Percentiles rank a stretch among this genome's conserved stretches.
Evolutionary conservation across 2,888 invertebrate species (phyloP).

Genomic region (Autographa gamma): DNA sequence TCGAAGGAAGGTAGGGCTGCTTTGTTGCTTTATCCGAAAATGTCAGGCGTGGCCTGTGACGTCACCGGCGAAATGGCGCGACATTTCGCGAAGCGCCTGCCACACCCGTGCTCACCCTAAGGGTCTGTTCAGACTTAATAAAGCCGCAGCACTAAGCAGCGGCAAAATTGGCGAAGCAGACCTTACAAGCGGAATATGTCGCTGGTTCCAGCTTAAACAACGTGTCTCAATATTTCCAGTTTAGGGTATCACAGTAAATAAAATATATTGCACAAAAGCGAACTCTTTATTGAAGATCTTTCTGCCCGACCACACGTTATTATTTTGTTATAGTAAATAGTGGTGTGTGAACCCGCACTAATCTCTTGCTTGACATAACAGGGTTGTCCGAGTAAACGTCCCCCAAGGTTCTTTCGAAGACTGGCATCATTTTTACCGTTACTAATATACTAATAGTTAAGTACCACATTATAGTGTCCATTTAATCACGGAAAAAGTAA

Average conservation of each 20-base stretch:
- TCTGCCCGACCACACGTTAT: background rate
- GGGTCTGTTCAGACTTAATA: constrained; percentile 1
- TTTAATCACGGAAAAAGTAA: constrained; percentile 51
- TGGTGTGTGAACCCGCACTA: constrained; percentile 41
- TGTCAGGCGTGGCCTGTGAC: constrained; percentile 87
- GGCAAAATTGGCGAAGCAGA: background rate
- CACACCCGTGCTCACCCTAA: constrained; percentile 83
- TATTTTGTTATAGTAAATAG: background rate
- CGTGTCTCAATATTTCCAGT: background rate
- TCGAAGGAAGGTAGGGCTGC: constrained; percentile 82
- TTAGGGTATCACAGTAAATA: background rate
- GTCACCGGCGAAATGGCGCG: constrained; percentile 86
- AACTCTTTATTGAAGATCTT: background rate
- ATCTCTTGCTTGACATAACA: constrained; percentile 79
- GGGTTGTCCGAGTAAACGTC: constrained; percentile 78
- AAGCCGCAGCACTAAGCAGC: background rate
- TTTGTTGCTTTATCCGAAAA: constrained; percentile 84
- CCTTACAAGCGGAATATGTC: background rate
- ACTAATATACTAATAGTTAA: constrained; percentile 40
- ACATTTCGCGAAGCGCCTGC: constrained; percentile 82
- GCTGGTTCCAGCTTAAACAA: background rate
- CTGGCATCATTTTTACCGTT: constrained; percentile 68
- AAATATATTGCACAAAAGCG: no score
- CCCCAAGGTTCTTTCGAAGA: constrained; percentile 70
- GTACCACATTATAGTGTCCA: constrained; percentile 52